Conservation (phyloP, 2,888 invertebrate species). For the Lochmaea capreae region DNA sequence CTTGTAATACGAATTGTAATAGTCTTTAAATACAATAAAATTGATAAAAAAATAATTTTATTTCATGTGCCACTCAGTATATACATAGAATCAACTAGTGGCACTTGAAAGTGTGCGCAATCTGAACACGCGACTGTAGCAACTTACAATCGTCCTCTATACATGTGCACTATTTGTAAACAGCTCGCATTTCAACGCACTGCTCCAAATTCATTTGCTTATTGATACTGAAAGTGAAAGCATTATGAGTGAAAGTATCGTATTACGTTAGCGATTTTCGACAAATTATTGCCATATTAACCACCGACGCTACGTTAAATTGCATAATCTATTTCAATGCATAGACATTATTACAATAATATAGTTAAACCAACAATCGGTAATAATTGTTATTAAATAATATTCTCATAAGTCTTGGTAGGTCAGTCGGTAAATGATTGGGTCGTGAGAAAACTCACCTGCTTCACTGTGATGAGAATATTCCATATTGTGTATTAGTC, state of each 20-base stretch:
- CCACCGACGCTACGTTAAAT: constrained; percentile 25
- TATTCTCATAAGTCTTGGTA: constrained; percentile 35
- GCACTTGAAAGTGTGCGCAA: constrained; percentile 15
- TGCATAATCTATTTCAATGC: constrained; percentile 25
- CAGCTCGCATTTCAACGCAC: constrained; percentile 33
- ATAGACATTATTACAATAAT: constrained; percentile 22
- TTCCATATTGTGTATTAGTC: too few species aligned
- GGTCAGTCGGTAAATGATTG: constrained; percentile 29
- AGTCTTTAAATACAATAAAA: too few species aligned
- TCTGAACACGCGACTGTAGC: constrained; percentile 28
- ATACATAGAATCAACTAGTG: neutral
- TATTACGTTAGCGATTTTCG: constrained; percentile 38
- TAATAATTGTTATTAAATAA: constrained; percentile 40
- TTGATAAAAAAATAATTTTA: neutral
- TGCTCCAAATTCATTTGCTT: constrained; percentile 37
- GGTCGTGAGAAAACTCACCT: constrained; percentile 23
- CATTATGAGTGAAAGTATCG: constrained; percentile 39
- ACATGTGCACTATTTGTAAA: constrained; percentile 34
- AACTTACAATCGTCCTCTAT: constrained; percentile 22
- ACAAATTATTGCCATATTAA: constrained; percentile 40
- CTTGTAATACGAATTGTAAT: too few species aligned
- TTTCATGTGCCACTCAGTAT: neutral
- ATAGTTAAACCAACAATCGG: constrained; percentile 26
- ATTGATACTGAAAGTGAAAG: constrained; percentile 42
- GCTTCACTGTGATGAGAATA: constrained; percentile 25